Base-by-base conservation (phyloP, 2,888 invertebrate species). In the Sinelater perroti region DNA sequence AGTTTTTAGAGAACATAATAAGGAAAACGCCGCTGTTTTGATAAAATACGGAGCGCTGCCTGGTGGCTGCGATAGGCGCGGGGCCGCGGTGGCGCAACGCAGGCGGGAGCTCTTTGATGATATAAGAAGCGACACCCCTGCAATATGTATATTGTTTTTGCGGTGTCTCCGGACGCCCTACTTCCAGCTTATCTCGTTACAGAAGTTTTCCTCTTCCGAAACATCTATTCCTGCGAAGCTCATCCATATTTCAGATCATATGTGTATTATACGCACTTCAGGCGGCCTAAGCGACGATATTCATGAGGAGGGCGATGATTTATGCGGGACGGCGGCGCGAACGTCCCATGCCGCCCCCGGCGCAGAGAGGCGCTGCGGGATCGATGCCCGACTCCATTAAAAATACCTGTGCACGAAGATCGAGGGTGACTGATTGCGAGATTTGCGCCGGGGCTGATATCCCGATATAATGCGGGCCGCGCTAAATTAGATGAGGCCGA, bases 191-290 rank as follows among this genome's bases (percentile, higher is more conserved):
- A 63, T 63, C 63, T 58, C 52, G 63, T 63, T 63, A 63, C 52
- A 58, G 63, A 61, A 61, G 61, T 61, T 61, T 56, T 60, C 54
- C 61, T 62, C 58, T 63, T 64, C 51, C 58, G 60, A 61, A 63
- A 67, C 64, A 67, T 68, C 63, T 63, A 67, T 67, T 62, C 60
- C 36, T 56, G 45, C 52, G 60, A 66, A 60, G 61, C 63, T 67
- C 67, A 69, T 71, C 68, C 68, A 71, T 71, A 71, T 71, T 70
- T 71, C 64, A 71, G 67, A 68, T 69, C 69, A 66, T 70, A 69
- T 68, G 69, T 68, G 70, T 67, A 67, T 70, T 70, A 70, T 70
- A 70, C 68, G 68, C 68, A 67, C 67, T 69, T 64, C 61, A 53
- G 64, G 60, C 64, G 62, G 58, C 63, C 59, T 61, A 62, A 64